These are phyloP conservation scores for Siniperca knerii DNA, from an alignment of 2,113 vertebrate genomes.

Conservation along the genomic window DNA sequence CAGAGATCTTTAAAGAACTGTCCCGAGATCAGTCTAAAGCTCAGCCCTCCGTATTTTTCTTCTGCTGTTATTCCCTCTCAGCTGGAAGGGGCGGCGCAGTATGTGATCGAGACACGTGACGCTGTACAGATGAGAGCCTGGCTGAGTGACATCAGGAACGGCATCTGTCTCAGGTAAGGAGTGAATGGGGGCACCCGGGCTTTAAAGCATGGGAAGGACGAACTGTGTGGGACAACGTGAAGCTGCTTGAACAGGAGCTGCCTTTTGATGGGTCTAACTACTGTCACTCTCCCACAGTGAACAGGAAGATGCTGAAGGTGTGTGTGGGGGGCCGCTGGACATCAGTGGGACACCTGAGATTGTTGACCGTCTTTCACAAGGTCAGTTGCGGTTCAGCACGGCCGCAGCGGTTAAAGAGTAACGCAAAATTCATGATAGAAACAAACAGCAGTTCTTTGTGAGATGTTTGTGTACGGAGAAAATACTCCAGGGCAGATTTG, in stretches of 20 bases:
- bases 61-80: slow-evolving; percentile 39
- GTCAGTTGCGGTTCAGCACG: slow-evolving; percentile 43
- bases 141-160: slow-evolving; percentile 92
- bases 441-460: too few species aligned
- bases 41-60: not conserved
- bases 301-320: slow-evolving; percentile 84
- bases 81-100: slow-evolving; percentile 89
- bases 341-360: slow-evolving; percentile 86
- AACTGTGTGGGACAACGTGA: too few species aligned
- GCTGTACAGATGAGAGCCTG: slow-evolving; percentile 92
- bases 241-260: too few species aligned
- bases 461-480: too few species aligned
- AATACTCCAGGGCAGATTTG: too few species aligned
- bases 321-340: slow-evolving; percentile 84
- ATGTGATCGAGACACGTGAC: slow-evolving; percentile 91
- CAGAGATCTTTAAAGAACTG: not conserved
- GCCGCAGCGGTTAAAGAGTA: not conserved
- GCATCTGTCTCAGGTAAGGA: slow-evolving; percentile 88
- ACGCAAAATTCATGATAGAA: too few species aligned
- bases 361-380: slow-evolving; percentile 90
- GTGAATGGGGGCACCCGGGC: rapidly evolving
- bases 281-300: slow-evolving; percentile 76
- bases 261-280: not conserved
- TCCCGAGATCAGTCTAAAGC: not conserved
- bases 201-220: not conserved